Percentiles rank a stretch among this genome's conserved stretches.
Evolutionary conservation across 2,797 vertebrate species (phyloP).

Genomic region (Ceyx erithaca): DNA sequence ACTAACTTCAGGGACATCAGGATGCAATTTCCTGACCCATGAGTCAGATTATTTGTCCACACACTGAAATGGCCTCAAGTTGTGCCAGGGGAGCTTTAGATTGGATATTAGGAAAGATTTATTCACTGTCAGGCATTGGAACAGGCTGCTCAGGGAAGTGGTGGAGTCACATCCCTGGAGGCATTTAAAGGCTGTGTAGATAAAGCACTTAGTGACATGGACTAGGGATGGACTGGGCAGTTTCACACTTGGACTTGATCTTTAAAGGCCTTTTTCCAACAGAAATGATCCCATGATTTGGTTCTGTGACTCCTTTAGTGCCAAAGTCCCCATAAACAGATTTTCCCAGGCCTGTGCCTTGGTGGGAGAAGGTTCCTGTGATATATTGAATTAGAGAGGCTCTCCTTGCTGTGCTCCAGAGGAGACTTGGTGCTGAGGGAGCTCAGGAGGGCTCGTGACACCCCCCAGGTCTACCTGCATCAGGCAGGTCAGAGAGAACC

Average conservation of each 20-base stretch:
- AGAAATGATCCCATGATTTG: not conserved
- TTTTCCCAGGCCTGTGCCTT: not conserved
- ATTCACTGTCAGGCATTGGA: not conserved
- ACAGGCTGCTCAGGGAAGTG: not conserved
- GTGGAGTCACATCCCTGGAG: not conserved
- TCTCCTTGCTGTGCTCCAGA: not conserved
- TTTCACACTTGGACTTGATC: rapidly evolving
- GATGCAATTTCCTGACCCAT: not conserved
- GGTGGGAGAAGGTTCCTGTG: not conserved
- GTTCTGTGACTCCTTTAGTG: not conserved
- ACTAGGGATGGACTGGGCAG: not conserved
- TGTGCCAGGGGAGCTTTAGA: not conserved
- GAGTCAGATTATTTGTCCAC: not conserved
- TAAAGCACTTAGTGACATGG: not conserved
- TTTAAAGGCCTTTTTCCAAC: not conserved
- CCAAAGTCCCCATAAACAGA: not conserved
- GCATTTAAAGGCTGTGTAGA: not conserved
- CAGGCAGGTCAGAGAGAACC: too few relatives aligned
- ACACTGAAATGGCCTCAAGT: not conserved
- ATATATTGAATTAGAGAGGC: not conserved
- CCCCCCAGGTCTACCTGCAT: too few relatives aligned
- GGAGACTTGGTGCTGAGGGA: rapidly evolving
- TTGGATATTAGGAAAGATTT: not conserved
- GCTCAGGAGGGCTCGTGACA: not conserved
- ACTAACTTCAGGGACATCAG: not conserved